A percentile compares a stretch with the other conserved stretches of the same genome.
These are phyloP conservation scores for Cyprinodon brontotheroides DNA, from an alignment of 2,113 vertebrate genomes.

Conservation along the genomic window DNA sequence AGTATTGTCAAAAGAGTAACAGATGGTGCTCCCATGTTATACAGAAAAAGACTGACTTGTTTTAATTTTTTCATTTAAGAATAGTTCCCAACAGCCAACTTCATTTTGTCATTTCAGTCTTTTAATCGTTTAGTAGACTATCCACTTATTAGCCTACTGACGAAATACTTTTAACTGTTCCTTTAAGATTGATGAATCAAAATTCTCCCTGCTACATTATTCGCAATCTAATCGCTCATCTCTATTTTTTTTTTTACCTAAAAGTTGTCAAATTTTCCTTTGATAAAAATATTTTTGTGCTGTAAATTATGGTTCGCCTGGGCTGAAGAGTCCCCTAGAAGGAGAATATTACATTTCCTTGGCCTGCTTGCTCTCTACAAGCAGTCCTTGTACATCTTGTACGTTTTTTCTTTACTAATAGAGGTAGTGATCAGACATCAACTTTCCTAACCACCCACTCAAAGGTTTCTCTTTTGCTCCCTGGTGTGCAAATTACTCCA, in stretches of 20 bases:
- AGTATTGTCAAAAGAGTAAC: neutral
- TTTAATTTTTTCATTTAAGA: neutral
- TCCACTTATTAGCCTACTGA: neutral
- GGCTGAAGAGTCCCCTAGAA: slow-evolving; percentile 6
- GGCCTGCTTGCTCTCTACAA: slow-evolving; percentile 16
- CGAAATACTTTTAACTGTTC: neutral
- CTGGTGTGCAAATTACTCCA: slow-evolving; percentile 64
- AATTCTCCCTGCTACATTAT: neutral
- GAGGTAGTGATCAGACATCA: slow-evolving; percentile 56
- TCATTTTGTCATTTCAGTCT: neutral
- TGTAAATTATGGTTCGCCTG: neutral
- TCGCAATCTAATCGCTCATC: neutral
- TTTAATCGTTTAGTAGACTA: neutral
- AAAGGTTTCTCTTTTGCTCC: slow-evolving; percentile 53
- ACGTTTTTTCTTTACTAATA: slow-evolving; percentile 59
- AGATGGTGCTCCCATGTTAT: neutral
- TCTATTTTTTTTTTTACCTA: neutral
- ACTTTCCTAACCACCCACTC: slow-evolving; percentile 62
- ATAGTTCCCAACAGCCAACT: neutral
- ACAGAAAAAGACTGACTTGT: neutral
- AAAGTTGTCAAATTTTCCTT: neutral
- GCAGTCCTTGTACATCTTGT: neutral
- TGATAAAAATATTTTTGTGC: slow-evolving; percentile 5
- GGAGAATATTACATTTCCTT: slow-evolving; percentile 16
- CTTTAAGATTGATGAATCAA: neutral